Percentiles rank a stretch among this genome's conserved stretches.
These are phyloP conservation scores for Stigmatopora nigra DNA, from an alignment of 2,113 vertebrate species.

Conservation along the genomic window DNA sequence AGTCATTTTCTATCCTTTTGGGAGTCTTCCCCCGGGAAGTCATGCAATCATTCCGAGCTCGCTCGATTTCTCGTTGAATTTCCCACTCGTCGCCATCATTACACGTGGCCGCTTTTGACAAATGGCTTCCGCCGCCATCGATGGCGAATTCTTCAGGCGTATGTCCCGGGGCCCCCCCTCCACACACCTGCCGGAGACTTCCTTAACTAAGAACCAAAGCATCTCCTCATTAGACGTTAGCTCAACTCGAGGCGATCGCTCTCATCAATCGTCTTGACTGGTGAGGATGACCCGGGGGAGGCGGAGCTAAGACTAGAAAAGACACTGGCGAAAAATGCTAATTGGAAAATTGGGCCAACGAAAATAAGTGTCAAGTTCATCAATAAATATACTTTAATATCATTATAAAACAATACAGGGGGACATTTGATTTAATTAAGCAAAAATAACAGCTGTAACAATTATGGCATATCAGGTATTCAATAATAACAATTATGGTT, in stretches of 20 bases:
- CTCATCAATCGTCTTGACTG: conserved; percentile 47
- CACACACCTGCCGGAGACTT: conserved; percentile 37
- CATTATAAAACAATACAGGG: too few relatives aligned
- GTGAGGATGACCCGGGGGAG: conserved; percentile 20
- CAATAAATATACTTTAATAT: too few relatives aligned
- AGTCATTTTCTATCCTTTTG: conserved; percentile 18
- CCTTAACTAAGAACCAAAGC: conserved; percentile 49
- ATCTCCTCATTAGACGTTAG: conserved; percentile 60
- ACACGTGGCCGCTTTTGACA: conserved; percentile 57
- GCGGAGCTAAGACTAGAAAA: conserved; percentile 25
- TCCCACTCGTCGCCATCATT: conserved; percentile 50
- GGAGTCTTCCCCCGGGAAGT: conserved; percentile 13
- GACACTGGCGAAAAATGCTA: conserved; percentile 8
- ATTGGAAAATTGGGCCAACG: conserved; percentile 21
- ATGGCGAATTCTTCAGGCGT: conserved; percentile 29
- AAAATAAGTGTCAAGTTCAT: too few relatives aligned
- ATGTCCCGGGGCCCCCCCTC: conserved; percentile 35
- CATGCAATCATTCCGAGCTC: conserved; percentile 27
- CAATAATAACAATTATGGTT: too few relatives aligned
- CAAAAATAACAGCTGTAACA: too few relatives aligned
- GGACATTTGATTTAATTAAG: too few relatives aligned
- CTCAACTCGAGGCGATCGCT: conserved; percentile 41
- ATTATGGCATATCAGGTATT: too few relatives aligned
- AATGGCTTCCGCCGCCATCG: conserved; percentile 48
- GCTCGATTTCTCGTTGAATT: conserved; percentile 45